phyloP scores from a whole-genome alignment of 2,797 vertebrate genomes.

The Chrysocyon brachyurus region DNA sequence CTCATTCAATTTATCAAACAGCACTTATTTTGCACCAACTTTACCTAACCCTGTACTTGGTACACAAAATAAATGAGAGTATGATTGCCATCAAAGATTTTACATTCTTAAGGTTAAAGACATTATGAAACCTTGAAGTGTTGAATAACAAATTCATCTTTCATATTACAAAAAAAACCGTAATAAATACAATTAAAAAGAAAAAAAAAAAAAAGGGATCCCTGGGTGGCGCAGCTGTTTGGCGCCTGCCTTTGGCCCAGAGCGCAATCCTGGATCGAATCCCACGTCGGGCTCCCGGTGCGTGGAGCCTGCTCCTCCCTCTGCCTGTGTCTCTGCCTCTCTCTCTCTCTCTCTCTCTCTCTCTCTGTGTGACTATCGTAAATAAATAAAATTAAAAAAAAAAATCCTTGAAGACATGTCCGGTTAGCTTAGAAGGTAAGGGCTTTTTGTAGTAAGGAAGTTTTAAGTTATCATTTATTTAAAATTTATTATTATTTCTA shows the following conservation, averaged over 20 bases:
- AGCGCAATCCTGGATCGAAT: too few species aligned
- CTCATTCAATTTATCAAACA: slow-evolving; percentile 1
- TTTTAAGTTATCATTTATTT: neutral
- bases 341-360: too few species aligned
- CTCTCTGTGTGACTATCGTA: too few species aligned
- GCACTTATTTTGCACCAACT: neutral
- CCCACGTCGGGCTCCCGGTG: too few species aligned
- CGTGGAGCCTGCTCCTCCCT: too few species aligned
- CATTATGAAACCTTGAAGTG: neutral
- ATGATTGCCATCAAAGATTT: neutral
- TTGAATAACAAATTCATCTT: neutral
- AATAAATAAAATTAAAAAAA: neutral
- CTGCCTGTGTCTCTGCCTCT: too few species aligned
- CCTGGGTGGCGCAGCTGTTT: too few species aligned
- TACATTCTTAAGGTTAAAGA: neutral
- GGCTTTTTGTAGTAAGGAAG: neutral
- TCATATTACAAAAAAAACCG: neutral
- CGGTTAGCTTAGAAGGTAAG: neutral
- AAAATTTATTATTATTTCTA: neutral
- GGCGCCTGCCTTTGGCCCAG: too few species aligned
- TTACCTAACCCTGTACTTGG: neutral
- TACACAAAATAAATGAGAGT: neutral
- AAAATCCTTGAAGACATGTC: neutral
- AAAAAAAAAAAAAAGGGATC: too few species aligned
- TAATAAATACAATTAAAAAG: too few species aligned